Evolutionary conservation across 2,797 vertebrate species (phyloP).

Genomic region (Lepidocolaptes lacrymiger): DNA sequence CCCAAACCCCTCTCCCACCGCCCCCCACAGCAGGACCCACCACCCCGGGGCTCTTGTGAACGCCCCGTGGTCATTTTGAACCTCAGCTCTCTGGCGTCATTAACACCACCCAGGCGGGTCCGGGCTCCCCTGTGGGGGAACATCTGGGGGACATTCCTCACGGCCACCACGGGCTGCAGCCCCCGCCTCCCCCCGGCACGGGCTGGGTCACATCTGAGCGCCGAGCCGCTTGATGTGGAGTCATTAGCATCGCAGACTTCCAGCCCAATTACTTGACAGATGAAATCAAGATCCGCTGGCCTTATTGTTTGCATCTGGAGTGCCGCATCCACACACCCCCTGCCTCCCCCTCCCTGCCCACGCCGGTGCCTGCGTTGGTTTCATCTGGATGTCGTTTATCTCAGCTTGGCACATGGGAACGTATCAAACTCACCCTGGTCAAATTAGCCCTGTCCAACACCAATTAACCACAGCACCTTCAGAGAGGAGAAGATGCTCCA

Average conservation of each 20-base stretch:
- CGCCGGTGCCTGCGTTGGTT: background rate
- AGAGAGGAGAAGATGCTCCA: background rate
- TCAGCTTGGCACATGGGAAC: background rate
- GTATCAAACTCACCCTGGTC: fast-evolving
- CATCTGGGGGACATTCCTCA: constrained; percentile 69
- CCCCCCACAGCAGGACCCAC: background rate
- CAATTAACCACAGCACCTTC: background rate
- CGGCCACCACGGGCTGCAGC: constrained; percentile 16
- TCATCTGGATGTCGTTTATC: background rate
- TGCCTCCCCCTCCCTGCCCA: background rate
- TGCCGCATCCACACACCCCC: background rate
- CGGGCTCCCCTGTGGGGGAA: constrained; percentile 12
- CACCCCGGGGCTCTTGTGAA: background rate
- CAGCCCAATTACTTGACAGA: constrained; percentile 46
- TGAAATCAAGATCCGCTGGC: constrained; percentile 51
- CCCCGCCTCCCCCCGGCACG: background rate
- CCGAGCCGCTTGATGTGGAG: constrained; percentile 51
- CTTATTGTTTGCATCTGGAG: constrained; percentile 48
- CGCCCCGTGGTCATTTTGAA: background rate
- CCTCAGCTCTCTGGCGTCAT: constrained; percentile 29
- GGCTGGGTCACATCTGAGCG: constrained; percentile 52
- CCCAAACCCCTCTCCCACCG: background rate
- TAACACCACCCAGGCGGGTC: background rate
- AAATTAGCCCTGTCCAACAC: background rate
- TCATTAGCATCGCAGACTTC: constrained; percentile 57